These are phyloP conservation scores for Ctenicera cuprea DNA, from an alignment of 2,888 invertebrate species.

Conservation along the genomic window DNA sequence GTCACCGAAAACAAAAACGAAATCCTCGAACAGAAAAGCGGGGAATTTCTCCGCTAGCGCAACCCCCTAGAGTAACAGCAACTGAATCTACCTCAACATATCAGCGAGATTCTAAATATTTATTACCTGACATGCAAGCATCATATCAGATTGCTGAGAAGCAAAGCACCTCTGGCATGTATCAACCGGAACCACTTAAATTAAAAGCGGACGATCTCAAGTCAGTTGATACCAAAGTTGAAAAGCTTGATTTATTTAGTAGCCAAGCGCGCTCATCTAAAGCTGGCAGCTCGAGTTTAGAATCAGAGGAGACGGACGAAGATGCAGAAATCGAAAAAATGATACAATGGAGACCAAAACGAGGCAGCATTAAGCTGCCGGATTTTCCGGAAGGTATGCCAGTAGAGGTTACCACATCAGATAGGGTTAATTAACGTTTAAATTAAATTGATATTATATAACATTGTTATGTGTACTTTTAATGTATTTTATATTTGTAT, in stretches of 20 bases:
- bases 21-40: conserved; percentile 38
- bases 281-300: not conserved
- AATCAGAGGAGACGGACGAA: conserved; percentile 16
- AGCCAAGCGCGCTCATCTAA: conserved; percentile 6
- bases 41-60: conserved; percentile 49
- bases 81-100: conserved; percentile 37
- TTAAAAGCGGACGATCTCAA: not conserved
- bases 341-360: conserved; percentile 69
- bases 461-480: conserved; percentile 38
- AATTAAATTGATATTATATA: conserved; percentile 32
- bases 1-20: conserved; percentile 47
- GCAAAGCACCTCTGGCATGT: not conserved
- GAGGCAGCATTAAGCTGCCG: conserved; percentile 69
- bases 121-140: conserved; percentile 39
- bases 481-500: conserved; percentile 53
- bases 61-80: conserved; percentile 32
- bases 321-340: conserved; percentile 39
- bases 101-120: conserved; percentile 43
- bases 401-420: conserved; percentile 38
- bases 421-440: conserved; percentile 34
- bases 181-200: conserved; percentile 5
- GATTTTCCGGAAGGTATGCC: conserved; percentile 61
- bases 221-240: not conserved
- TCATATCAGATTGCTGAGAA: conserved; percentile 10
- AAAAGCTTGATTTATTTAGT: conserved; percentile 12